Percentiles rank a stretch among this genome's conserved stretches.
Conservation (phyloP, 2,888 invertebrate genomes). For the Dynastes hyllus region DNA sequence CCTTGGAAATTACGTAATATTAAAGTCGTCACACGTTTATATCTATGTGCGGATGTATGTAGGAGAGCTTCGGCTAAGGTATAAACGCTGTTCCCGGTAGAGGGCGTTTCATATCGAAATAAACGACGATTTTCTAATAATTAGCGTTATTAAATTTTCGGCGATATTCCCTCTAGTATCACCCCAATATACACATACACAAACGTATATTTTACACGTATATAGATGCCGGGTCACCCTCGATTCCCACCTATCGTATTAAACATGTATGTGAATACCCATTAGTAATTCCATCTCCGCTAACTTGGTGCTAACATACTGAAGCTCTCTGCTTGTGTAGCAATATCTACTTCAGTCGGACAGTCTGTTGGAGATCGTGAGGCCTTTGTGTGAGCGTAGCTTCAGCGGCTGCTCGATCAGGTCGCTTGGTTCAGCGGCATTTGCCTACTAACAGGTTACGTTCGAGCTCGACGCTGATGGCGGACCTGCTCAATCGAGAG, state of each 20-base stretch:
- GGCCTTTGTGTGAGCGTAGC: conserved; percentile 61
- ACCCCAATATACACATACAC: background rate
- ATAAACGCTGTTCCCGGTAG: background rate
- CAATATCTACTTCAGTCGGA: conserved; percentile 63
- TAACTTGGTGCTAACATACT: conserved; percentile 68
- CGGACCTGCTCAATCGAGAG: conserved; percentile 56
- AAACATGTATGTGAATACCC: conserved; percentile 67
- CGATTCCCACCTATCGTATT: conserved; percentile 62
- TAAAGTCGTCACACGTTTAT: background rate
- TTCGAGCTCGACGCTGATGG: conserved; percentile 50
- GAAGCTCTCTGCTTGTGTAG: conserved; percentile 66
- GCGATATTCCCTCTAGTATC: conserved; percentile 49
- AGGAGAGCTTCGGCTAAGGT: background rate
- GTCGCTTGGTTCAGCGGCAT: conserved; percentile 60
- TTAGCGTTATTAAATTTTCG: conserved; percentile 63
- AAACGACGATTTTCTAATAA: conserved; percentile 58
- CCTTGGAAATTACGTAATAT: conserved; percentile 8
- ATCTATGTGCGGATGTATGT: background rate
- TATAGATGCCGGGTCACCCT: conserved; percentile 19
- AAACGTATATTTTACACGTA: background rate
- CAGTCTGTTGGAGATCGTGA: conserved; percentile 54
- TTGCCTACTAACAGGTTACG: conserved; percentile 67
- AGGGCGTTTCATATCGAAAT: background rate
- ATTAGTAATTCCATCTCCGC: conserved; percentile 67
- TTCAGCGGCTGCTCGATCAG: conserved; percentile 55